A percentile compares a stretch with the other conserved stretches of the same genome.
These are phyloP conservation scores for Proisotoma minuta DNA, from an alignment of 2,888 invertebrate genomes.

Conservation along the genomic window DNA sequence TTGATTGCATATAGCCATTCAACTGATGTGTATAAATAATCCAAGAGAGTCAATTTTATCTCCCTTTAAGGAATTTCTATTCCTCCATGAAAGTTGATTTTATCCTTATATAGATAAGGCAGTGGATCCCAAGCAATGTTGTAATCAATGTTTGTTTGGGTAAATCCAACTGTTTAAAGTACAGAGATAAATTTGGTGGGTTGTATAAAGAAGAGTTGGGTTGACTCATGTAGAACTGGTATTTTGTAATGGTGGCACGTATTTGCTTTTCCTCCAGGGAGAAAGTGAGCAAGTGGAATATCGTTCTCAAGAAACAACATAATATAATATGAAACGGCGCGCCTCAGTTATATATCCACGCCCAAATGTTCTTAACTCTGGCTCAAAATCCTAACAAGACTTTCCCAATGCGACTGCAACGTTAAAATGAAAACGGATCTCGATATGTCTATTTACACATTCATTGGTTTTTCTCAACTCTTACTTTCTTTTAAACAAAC, in stretches of 20 bases:
- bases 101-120: too few species aligned
- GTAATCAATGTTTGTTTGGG: conserved; percentile 5
- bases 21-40: too few species aligned
- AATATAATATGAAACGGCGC: too few species aligned
- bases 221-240: conserved; percentile 10
- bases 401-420: background rate
- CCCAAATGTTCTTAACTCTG: conserved; percentile 1
- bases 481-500: background rate
- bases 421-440: background rate
- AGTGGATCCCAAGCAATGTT: conserved; percentile 1
- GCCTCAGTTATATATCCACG: background rate
- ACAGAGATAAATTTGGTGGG: conserved; percentile 11
- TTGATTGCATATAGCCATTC: too few species aligned
- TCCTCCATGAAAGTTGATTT: too few species aligned
- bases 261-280: conserved; percentile 21
- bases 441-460: conserved; percentile 2
- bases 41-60: too few species aligned
- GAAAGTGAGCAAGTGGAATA: conserved; percentile 16
- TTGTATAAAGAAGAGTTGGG: conserved; percentile 7
- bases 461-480: conserved; percentile 1
- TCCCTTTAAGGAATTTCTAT: too few species aligned
- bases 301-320: background rate
- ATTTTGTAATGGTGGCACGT: conserved; percentile 27
- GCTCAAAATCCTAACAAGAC: background rate
- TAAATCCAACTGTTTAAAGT: background rate